Evolutionary conservation across 2,797 vertebrate genomes (phyloP).

Genomic region (Oryzias dopingdopingensis): DNA sequence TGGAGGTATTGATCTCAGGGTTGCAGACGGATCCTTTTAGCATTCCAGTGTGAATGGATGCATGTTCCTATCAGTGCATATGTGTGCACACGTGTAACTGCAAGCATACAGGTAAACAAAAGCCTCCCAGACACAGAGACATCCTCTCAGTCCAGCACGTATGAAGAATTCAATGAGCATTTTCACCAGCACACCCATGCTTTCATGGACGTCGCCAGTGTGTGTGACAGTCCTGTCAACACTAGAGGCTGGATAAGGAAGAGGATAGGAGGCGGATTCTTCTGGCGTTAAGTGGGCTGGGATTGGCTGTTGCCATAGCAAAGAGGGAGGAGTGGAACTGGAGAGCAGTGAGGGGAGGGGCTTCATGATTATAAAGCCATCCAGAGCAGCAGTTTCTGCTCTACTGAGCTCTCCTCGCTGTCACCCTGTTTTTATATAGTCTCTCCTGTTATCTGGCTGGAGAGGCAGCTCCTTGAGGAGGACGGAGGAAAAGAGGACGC

Average conservation of each 20-base stretch:
- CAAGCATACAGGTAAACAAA: too few species aligned
- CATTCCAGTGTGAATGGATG: too few species aligned
- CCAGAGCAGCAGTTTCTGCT: slow-evolving; percentile 63
- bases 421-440: slow-evolving; percentile 22
- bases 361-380: slow-evolving; percentile 69
- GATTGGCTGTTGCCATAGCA: slow-evolving; percentile 78
- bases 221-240: slow-evolving; percentile 63
- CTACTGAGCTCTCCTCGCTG: slow-evolving; percentile 40
- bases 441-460: slow-evolving; percentile 15
- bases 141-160: too few species aligned
- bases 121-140: too few species aligned
- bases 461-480: slow-evolving; percentile 11
- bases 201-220: slow-evolving; percentile 40
- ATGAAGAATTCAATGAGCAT: background rate
- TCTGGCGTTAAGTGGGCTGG: background rate
- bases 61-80: too few species aligned
- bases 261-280: slow-evolving; percentile 49
- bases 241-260: slow-evolving; percentile 44
- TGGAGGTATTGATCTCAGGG: too few species aligned
- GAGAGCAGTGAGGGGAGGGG: slow-evolving; percentile 71
- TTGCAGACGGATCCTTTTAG: too few species aligned
- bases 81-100: too few species aligned
- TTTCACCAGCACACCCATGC: slow-evolving; percentile 16
- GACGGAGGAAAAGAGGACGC: slow-evolving; percentile 17
- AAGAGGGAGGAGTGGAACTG: slow-evolving; percentile 64